Conservation (phyloP, 53 echinoderm and acorn worm genomes). For the Antedon mediterranea region DNA sequence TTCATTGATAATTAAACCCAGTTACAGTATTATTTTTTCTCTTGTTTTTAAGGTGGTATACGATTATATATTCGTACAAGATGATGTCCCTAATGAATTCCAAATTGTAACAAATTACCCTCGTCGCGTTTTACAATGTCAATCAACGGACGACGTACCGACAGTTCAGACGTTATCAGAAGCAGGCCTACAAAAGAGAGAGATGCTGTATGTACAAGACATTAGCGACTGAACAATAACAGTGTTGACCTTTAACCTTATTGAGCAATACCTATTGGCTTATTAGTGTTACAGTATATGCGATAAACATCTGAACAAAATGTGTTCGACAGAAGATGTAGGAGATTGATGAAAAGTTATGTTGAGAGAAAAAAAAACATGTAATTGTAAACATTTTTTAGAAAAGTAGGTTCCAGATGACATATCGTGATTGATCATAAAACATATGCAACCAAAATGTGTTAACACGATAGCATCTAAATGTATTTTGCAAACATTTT, state of each 20-base stretch:
- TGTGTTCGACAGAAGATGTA: too few relatives aligned
- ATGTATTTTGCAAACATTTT: too few relatives aligned
- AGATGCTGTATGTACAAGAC: slow-evolving; percentile 95
- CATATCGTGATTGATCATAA: too few relatives aligned
- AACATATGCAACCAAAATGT: too few relatives aligned
- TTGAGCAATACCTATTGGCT: too few relatives aligned
- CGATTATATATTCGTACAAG: slow-evolving; percentile 81
- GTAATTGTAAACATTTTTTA: too few relatives aligned
- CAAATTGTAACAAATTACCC: slow-evolving; percentile 93
- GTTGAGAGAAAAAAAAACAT: too few relatives aligned
- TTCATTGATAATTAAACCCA: neutral
- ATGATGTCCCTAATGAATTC: slow-evolving; percentile 73
- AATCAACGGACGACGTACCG: slow-evolving; percentile 11
- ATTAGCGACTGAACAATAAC: slow-evolving; percentile 49
- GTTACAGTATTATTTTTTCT: neutral
- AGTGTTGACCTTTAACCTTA: neutral
- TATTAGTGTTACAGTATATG: too few relatives aligned
- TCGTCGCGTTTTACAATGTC: slow-evolving; percentile 55
- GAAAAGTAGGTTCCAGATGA: too few relatives aligned
- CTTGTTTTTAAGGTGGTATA: slow-evolving; percentile 56
- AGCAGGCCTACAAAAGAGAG: slow-evolving; percentile 51
- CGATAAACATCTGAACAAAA: too few relatives aligned
- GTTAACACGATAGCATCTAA: too few relatives aligned
- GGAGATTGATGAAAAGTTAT: too few relatives aligned
- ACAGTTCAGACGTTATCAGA: slow-evolving; percentile 40